phyloP scores from a whole-genome alignment of 2,888 invertebrate genomes.

The Amiota minor region DNA sequence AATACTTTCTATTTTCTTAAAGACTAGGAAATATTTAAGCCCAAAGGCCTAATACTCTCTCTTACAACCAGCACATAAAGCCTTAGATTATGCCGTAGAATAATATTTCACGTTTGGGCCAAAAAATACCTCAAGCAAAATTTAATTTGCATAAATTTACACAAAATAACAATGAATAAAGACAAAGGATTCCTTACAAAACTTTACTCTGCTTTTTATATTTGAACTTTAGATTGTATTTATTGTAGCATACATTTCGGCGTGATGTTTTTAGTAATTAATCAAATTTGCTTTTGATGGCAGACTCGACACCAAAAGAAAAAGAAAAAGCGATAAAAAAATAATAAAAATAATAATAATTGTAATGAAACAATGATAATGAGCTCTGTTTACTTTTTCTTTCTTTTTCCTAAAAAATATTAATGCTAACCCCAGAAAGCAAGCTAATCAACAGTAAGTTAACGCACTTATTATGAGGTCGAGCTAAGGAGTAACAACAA shows the following conservation, averaged over 20 bases:
- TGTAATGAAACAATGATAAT: neutral
- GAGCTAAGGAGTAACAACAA: conserved; percentile 12
- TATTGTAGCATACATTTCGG: neutral
- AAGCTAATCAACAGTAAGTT: conserved; percentile 39
- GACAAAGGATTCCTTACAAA: neutral
- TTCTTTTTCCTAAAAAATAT: neutral
- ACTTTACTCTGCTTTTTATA: neutral
- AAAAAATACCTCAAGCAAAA: conserved; percentile 48
- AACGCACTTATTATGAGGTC: conserved; percentile 33
- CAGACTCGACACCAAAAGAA: neutral
- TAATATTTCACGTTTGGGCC: conserved; percentile 42
- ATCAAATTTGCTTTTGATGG: conserved; percentile 56
- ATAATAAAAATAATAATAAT: conserved; percentile 6
- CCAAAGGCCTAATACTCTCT: too few species aligned
- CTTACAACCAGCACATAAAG: neutral
- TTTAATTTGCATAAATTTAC: conserved; percentile 61
- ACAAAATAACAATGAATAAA: conserved; percentile 37
- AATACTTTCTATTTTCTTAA: neutral
- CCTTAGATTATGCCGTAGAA: conserved; percentile 43
- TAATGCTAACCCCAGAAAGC: conserved; percentile 12
- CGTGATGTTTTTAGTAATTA: conserved; percentile 49
- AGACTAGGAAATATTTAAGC: too few species aligned
- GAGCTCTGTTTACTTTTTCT: too few species aligned
- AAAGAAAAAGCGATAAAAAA: neutral
- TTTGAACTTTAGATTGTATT: neutral